These are phyloP conservation scores for Phortica variegata DNA, from an alignment of 1,140 invertebrate species.

Conservation along the genomic window DNA sequence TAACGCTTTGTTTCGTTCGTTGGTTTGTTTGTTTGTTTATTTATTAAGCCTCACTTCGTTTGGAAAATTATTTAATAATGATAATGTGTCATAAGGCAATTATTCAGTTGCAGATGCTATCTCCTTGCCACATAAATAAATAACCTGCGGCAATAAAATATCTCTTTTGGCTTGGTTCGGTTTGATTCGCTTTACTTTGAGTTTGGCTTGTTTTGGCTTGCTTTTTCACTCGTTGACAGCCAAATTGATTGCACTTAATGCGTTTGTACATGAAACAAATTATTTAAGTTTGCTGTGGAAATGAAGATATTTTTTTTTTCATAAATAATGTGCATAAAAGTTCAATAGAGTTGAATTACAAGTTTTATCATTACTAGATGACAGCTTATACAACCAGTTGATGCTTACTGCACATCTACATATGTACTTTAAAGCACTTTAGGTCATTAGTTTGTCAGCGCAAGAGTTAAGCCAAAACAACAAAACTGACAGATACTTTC, in stretches of 20 bases:
- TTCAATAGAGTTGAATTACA: neutral
- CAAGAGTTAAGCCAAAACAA: no score
- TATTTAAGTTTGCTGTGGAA: no score
- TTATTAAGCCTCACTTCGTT: no score
- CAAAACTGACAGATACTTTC: no score
- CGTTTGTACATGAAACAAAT: neutral
- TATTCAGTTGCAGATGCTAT: conserved; percentile 43
- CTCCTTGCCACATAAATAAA: conserved; percentile 36
- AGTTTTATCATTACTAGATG: no score
- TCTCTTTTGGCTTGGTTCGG: conserved; percentile 40
- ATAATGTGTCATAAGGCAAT: conserved; percentile 55
- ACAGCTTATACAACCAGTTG: no score
- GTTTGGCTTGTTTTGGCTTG: conserved; percentile 26
- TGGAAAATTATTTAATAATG: conserved; percentile 42
- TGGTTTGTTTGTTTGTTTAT: conserved; percentile 14
- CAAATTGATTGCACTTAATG: conserved; percentile 54
- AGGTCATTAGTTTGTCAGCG: no score
- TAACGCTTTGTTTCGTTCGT: no score
- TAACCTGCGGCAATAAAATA: conserved; percentile 35
- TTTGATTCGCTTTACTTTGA: conserved; percentile 47
- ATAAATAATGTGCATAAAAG: neutral
- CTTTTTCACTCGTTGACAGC: conserved; percentile 54
- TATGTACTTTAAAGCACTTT: no score
- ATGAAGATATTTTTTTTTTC: neutral
- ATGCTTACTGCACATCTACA: no score